Conservation (phyloP, 2,888 invertebrate species). For the Parelbella ahira region DNA sequence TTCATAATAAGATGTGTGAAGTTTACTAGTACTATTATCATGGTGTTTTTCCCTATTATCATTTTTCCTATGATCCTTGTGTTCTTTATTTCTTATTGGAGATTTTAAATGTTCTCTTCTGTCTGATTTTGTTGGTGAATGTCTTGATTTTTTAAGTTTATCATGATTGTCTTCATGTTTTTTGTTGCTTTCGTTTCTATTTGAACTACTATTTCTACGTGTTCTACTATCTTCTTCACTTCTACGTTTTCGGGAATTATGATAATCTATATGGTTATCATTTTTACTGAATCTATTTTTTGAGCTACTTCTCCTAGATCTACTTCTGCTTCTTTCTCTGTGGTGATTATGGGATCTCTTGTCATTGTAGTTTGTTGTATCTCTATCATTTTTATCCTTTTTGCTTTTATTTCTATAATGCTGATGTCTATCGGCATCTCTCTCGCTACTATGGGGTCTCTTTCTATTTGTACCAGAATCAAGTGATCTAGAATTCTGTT, state of each 20-base stretch:
- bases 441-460: slow-evolving; percentile 35
- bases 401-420: slow-evolving; percentile 37
- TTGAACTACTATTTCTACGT: slow-evolving; percentile 21
- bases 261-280: too few relatives aligned
- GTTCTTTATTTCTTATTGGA: slow-evolving; percentile 23
- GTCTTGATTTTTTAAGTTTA: slow-evolving; percentile 4
- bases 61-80: slow-evolving; percentile 21
- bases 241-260: slow-evolving; percentile 17
- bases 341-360: slow-evolving; percentile 39
- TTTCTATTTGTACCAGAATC: slow-evolving; percentile 35
- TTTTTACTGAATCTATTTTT: slow-evolving; percentile 10
- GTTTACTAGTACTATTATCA: slow-evolving; percentile 12
- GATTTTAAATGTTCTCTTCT: slow-evolving; percentile 28
- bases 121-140: slow-evolving; percentile 28
- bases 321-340: slow-evolving; percentile 50
- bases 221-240: slow-evolving; percentile 27
- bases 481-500: slow-evolving; percentile 41
- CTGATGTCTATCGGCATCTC: slow-evolving; percentile 41
- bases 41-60: slow-evolving; percentile 22
- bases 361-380: slow-evolving; percentile 32
- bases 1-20: slow-evolving; percentile 10
- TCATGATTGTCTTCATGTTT: slow-evolving; percentile 25
- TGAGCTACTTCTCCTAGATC: slow-evolving; percentile 30
- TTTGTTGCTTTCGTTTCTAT: slow-evolving; percentile 24
- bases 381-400: slow-evolving; percentile 31